phyloP scores from a whole-genome alignment of 2,113 vertebrate genomes.

The Cryptotis parvus region DNA sequence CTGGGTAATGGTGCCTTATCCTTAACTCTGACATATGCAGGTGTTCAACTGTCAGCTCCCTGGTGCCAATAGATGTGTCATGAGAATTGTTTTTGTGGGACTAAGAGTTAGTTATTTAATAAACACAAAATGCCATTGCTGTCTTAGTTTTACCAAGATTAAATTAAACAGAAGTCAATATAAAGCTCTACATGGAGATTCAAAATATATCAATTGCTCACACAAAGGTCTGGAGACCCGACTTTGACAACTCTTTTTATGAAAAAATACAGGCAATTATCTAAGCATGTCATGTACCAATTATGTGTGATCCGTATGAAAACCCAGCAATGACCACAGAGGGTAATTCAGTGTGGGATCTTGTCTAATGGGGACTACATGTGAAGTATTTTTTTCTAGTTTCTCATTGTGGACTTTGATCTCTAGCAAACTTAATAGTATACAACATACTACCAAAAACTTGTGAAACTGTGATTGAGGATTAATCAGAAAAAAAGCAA shows the following conservation, averaged over 20 bases:
- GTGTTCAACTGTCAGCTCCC: background rate
- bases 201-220: background rate
- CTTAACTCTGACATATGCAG: background rate
- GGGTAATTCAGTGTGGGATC: background rate
- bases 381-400: background rate
- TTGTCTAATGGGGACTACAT: background rate
- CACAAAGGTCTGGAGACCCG: background rate
- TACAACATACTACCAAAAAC: background rate
- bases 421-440: conserved; percentile 4
- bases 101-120: background rate
- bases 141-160: conserved; percentile 28
- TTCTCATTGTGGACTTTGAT: background rate
- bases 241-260: background rate
- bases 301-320: conserved; percentile 25
- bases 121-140: background rate
- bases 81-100: background rate
- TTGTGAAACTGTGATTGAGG: background rate
- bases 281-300: background rate
- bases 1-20: background rate
- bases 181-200: background rate
- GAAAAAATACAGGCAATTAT: background rate
- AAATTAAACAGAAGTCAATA: background rate
- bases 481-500: background rate
- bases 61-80: background rate
- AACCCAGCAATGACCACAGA: background rate